Percentiles rank a stretch among this genome's conserved stretches.
These are phyloP conservation scores for Zaprionus ornatus DNA, from an alignment of 1,140 invertebrate genomes.

Conservation along the genomic window DNA sequence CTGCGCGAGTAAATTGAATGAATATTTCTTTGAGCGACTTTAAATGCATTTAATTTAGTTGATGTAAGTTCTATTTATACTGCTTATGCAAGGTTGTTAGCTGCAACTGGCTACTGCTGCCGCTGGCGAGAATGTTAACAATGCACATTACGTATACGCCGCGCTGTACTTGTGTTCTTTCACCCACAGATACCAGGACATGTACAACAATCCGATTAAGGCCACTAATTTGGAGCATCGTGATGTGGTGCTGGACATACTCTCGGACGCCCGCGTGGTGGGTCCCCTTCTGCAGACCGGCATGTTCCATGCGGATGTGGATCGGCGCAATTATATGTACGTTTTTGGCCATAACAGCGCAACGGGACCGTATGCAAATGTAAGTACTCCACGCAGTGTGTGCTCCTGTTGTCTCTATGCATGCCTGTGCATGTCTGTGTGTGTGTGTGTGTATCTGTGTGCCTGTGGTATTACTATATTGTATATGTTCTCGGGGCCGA, in stretches of 20 bases:
- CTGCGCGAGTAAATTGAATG: background rate
- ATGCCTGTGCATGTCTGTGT: background rate
- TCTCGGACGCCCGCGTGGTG: conserved; percentile 93
- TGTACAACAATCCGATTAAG: conserved; percentile 86
- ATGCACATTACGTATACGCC: conserved; percentile 68
- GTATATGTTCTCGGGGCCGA: background rate
- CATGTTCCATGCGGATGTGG: conserved; percentile 89
- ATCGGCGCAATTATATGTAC: conserved; percentile 93
- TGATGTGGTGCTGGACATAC: conserved; percentile 92
- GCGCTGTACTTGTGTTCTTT: conserved; percentile 28
- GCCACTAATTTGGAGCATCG: conserved; percentile 88
- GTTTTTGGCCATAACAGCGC: conserved; percentile 93
- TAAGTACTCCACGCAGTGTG: conserved; percentile 84
- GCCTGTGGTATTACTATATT: background rate
- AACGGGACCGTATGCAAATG: conserved; percentile 88
- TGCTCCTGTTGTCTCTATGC: background rate
- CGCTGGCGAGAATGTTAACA: conserved; percentile 61
- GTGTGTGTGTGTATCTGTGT: conserved; percentile 1
- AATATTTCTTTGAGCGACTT: background rate
- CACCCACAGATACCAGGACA: conserved; percentile 84
- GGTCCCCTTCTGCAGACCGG: conserved; percentile 90
- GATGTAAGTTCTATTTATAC: background rate
- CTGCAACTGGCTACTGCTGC: conserved; percentile 10
- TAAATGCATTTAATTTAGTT: background rate
- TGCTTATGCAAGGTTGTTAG: background rate